Conservation (phyloP, 2,888 invertebrate genomes). For the Macaria notata region DNA sequence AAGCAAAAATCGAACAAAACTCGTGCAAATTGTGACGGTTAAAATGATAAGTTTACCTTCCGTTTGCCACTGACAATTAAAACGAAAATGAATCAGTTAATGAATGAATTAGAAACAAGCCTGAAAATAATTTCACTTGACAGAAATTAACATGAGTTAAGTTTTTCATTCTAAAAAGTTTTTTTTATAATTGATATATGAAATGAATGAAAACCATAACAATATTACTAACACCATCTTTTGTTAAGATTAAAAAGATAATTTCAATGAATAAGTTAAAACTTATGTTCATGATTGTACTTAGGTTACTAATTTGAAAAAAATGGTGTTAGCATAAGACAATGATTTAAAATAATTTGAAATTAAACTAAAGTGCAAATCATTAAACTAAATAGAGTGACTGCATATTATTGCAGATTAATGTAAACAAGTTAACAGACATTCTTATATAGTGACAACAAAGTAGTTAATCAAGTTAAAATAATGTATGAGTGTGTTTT, state of each 20-base stretch:
- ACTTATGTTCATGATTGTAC: conserved; percentile 22
- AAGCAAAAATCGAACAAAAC: conserved; percentile 5
- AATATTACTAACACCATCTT: conserved; percentile 18
- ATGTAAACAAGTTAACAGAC: not conserved
- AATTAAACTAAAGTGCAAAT: conserved; percentile 57
- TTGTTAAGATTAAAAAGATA: not conserved
- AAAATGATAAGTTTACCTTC: conserved; percentile 59
- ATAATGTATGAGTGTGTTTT: not conserved
- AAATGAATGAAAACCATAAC: conserved; percentile 11
- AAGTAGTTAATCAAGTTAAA: not conserved
- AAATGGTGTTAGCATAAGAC: conserved; percentile 12
- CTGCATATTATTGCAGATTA: conserved; percentile 37
- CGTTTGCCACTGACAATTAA: conserved; percentile 62
- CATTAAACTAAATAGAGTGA: conserved; percentile 47
- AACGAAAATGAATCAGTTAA: conserved; percentile 54
- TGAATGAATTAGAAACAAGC: conserved; percentile 60
- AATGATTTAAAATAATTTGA: conserved; percentile 23
- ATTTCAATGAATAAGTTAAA: not conserved
- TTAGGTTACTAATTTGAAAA: conserved; percentile 1
- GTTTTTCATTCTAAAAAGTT: too few species aligned
- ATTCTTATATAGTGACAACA: too few species aligned
- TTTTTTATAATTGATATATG: too few species aligned
- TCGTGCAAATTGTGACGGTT: conserved; percentile 30
- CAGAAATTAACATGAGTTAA: conserved; percentile 25
- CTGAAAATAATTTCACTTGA: conserved; percentile 48